Conservation (phyloP, 2,113 vertebrate genomes). For the Muntiacus muntjak region DNA sequence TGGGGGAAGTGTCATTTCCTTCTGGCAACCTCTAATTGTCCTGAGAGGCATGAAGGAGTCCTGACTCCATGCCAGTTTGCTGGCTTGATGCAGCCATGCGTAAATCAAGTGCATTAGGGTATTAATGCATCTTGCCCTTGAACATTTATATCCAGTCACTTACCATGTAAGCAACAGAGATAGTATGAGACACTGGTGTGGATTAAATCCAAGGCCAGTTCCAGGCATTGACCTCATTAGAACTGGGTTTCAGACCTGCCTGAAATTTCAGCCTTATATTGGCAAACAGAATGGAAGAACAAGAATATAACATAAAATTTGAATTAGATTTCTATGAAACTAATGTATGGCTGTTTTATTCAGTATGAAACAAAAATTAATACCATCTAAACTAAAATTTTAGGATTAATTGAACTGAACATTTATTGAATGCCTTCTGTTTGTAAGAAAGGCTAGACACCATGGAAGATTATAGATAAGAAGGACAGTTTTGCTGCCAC, state of each 20-base stretch:
- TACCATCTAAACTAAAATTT: background rate
- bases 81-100: background rate
- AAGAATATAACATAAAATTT: background rate
- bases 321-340: background rate
- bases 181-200: background rate
- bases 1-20: background rate
- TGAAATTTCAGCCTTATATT: background rate
- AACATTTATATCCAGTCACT: background rate
- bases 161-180: background rate
- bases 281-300: background rate
- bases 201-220: background rate
- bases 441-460: background rate
- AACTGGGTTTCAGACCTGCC: background rate
- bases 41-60: constrained; percentile 31
- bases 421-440: background rate
- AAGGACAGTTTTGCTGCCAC: background rate
- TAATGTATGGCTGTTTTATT: background rate
- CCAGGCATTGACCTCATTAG: background rate
- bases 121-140: constrained; percentile 10
- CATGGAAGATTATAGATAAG: background rate
- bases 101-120: constrained; percentile 31
- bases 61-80: background rate
- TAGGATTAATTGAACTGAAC: background rate
- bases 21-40: constrained; percentile 8
- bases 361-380: background rate